Conservation (phyloP, 2,888 invertebrate species). For the Epinotia nisella region DNA sequence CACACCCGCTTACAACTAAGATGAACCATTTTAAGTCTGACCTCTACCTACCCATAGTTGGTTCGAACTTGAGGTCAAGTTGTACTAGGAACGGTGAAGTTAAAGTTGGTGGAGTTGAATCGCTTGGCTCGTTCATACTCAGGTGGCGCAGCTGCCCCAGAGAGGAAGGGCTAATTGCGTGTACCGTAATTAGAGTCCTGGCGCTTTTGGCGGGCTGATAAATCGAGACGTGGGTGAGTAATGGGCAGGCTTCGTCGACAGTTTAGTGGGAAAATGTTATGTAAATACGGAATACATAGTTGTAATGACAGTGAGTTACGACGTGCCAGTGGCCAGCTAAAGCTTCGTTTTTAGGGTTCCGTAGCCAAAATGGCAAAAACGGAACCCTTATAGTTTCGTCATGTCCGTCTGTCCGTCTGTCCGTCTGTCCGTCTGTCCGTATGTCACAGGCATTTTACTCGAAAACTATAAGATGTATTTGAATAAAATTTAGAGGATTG, state of each 20-base stretch:
- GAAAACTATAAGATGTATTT: no score
- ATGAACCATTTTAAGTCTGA: neutral
- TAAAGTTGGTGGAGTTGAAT: neutral
- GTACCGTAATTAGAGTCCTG: slow-evolving; percentile 32
- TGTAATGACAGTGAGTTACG: neutral
- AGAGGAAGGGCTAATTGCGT: slow-evolving; percentile 40
- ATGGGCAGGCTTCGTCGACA: neutral
- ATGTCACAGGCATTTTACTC: no score
- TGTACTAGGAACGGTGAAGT: neutral
- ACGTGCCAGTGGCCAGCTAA: neutral
- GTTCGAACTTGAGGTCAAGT: neutral
- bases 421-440: no score
- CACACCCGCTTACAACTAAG: neutral
- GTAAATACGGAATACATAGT: neutral
- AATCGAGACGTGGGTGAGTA: slow-evolving; percentile 28
- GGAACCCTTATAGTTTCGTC: no score
- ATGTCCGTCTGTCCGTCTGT: no score
- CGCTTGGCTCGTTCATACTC: slow-evolving; percentile 16
- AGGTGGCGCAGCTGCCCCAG: slow-evolving; percentile 41
- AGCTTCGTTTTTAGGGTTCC: neutral
- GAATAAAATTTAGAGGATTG: no score
- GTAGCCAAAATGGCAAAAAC: no score
- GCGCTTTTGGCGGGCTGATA: slow-evolving; percentile 35
- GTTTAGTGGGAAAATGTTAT: neutral
- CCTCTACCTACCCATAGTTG: neutral